A percentile compares a stretch with the other conserved stretches of the same genome.
Evolutionary conservation across 2,797 vertebrate genomes (phyloP).

Genomic region (Artibeus lituratus): DNA sequence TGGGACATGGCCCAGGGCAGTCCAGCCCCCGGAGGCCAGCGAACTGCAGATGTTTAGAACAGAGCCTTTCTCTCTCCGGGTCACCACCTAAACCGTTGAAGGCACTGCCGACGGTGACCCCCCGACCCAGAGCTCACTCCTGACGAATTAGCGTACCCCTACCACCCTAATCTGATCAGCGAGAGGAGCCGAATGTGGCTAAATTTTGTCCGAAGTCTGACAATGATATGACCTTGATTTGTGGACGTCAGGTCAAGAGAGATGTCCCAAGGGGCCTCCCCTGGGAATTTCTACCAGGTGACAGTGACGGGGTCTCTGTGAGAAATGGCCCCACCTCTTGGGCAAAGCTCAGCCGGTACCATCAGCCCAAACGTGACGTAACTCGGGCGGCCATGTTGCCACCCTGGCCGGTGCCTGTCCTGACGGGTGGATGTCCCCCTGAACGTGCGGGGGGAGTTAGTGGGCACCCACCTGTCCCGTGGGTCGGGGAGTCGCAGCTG

Average conservation of each 20-base stretch:
- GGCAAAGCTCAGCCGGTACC: too few relatives aligned
- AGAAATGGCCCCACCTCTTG: rapidly evolving
- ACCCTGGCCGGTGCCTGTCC: rapidly evolving
- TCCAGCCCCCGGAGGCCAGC: rapidly evolving
- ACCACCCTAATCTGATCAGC: background rate
- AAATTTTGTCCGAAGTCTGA: background rate
- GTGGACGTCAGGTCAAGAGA: background rate
- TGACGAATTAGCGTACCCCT: too few relatives aligned
- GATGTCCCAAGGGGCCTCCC: rapidly evolving
- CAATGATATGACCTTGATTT: background rate
- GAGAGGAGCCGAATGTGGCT: background rate
- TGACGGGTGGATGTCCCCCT: rapidly evolving
- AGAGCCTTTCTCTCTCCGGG: background rate
- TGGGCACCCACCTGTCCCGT: rapidly evolving
- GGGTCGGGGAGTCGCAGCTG: background rate
- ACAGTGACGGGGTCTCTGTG: rapidly evolving
- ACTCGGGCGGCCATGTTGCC: rapidly evolving
- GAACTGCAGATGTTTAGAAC: rapidly evolving
- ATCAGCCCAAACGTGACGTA: rapidly evolving
- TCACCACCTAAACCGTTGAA: background rate
- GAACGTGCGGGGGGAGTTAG: background rate
- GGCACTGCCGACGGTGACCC: background rate
- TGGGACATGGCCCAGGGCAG: background rate
- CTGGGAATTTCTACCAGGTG: rapidly evolving
- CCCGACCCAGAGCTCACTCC: background rate